Evolutionary conservation across 2,888 invertebrate species (phyloP).

Genomic region (Acleris cristana): DNA sequence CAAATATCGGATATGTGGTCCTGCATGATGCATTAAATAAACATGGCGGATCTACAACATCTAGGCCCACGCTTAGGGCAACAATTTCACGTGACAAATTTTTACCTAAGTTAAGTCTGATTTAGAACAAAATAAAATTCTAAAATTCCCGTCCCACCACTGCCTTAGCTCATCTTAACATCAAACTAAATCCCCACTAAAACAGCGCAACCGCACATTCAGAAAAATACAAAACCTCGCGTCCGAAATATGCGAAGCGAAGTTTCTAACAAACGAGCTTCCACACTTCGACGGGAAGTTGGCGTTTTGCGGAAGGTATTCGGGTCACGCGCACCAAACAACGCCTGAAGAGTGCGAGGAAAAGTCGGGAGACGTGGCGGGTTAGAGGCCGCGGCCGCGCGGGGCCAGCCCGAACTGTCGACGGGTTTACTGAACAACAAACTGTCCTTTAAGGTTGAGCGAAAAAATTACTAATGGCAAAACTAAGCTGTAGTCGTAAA

Average conservation of each 20-base stretch:
- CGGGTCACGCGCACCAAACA: constrained; percentile 39
- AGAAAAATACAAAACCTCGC: constrained; percentile 1
- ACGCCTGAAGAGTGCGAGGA: constrained; percentile 35
- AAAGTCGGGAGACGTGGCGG: constrained; percentile 31
- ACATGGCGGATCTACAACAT: too few relatives aligned
- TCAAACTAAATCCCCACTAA: background rate
- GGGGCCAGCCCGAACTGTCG: background rate
- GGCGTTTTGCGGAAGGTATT: constrained; percentile 28
- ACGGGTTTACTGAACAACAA: background rate
- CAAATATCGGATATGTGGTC: too few relatives aligned
- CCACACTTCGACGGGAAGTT: constrained; percentile 15
- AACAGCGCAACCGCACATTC: background rate
- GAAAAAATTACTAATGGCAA: too few relatives aligned
- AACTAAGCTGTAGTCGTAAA: too few relatives aligned
- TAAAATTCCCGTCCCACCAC: too few relatives aligned
- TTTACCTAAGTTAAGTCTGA: too few relatives aligned
- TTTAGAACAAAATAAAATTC: too few relatives aligned
- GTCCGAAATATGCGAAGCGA: constrained; percentile 6
- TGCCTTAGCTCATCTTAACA: background rate
- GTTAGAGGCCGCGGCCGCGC: background rate
- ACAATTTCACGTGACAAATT: too few relatives aligned
- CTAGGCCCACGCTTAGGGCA: too few relatives aligned
- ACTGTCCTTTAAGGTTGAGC: background rate
- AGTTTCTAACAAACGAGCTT: constrained; percentile 22
- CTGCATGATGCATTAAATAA: too few relatives aligned